phyloP scores from a whole-genome alignment of 2,113 vertebrate genomes.

The Rattus rattus region DNA sequence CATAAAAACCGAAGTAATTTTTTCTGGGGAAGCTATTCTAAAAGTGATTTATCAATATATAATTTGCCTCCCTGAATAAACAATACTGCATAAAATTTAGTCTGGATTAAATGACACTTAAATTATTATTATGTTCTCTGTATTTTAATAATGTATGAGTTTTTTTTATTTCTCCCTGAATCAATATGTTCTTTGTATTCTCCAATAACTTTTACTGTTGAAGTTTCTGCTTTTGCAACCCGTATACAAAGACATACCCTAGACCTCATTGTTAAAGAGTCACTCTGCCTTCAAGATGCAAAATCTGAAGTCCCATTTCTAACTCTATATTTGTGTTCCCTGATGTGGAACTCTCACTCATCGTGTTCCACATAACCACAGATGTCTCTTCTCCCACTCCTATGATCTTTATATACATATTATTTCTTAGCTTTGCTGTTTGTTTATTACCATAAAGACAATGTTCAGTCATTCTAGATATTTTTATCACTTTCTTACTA shows the following conservation, averaged over 20 bases:
- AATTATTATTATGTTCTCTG: not conserved
- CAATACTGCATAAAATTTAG: not conserved
- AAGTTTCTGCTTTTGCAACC: constrained; percentile 10
- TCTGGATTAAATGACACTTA: not conserved
- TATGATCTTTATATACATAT: not conserved
- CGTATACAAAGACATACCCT: not conserved
- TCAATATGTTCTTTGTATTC: not conserved
- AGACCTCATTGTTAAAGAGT: not conserved
- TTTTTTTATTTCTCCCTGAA: not conserved
- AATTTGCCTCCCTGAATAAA: not conserved
- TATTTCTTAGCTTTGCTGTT: not conserved
- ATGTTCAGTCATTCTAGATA: not conserved
- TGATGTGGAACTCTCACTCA: not conserved
- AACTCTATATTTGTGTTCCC: not conserved
- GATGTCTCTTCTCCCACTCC: not conserved
- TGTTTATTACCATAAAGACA: constrained; percentile 11
- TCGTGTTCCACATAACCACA: not conserved
- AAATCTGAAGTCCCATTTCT: not conserved
- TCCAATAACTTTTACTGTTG: not conserved
- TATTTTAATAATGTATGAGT: not conserved
- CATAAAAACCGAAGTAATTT: not conserved
- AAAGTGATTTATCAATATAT: not conserved
- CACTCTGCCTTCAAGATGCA: not conserved
- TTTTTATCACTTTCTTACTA: not conserved
- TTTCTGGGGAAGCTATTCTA: not conserved